Percentiles rank a stretch among this genome's conserved stretches.
Evolutionary conservation across 2,797 vertebrate genomes (phyloP).

Genomic region (Psittacula derbiana): DNA sequence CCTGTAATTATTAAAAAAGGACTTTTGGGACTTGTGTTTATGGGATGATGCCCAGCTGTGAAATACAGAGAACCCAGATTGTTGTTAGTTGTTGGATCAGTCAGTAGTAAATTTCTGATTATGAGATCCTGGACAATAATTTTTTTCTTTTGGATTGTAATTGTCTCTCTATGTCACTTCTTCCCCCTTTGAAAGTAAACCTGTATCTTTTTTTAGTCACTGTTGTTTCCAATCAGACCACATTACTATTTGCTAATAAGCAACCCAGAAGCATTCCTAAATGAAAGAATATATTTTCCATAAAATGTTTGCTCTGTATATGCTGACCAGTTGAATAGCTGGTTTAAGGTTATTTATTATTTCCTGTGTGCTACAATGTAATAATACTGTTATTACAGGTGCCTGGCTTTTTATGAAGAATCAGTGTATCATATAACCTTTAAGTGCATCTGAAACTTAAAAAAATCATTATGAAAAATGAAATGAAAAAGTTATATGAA

Average conservation of each 20-base stretch:
- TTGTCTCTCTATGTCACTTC: background rate
- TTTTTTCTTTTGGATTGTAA: background rate
- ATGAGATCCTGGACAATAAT: background rate
- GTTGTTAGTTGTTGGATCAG: background rate
- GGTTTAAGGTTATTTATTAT: background rate
- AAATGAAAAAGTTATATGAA: background rate
- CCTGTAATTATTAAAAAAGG: background rate
- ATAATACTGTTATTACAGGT: background rate
- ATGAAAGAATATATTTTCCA: background rate
- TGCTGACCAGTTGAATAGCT: background rate
- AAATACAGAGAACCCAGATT: background rate
- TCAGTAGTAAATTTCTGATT: background rate
- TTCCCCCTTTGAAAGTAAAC: background rate
- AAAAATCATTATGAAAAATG: background rate
- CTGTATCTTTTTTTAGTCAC: background rate
- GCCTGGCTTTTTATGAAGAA: background rate
- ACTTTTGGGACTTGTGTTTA: background rate
- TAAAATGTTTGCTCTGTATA: background rate
- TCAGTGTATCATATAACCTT: background rate
- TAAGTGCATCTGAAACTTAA: background rate
- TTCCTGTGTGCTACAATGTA: background rate
- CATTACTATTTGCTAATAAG: background rate
- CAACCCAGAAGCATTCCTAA: background rate
- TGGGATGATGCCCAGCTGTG: background rate
- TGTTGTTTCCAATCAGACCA: background rate